Evolutionary conservation across 1,140 invertebrate genomes (phyloP).

Genomic region (Tetramorium alpestre): DNA sequence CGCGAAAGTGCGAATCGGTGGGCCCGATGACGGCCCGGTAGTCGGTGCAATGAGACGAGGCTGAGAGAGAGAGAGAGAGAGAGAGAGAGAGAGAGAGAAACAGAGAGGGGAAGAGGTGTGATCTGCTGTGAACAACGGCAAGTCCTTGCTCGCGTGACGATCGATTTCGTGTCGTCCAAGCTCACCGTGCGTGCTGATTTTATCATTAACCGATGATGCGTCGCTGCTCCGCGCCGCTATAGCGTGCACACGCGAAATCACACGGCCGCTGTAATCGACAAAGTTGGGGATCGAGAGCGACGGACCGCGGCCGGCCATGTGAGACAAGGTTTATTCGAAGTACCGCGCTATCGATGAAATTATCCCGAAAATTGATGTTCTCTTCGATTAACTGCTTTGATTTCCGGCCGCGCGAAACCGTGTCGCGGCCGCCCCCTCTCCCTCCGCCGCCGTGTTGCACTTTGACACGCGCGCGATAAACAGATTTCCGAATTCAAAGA

Average conservation of each 20-base stretch:
- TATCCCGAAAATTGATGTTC: slow-evolving; percentile 46
- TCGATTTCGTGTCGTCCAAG: slow-evolving; percentile 44
- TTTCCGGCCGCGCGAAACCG: slow-evolving; percentile 37
- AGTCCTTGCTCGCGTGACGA: slow-evolving; percentile 48
- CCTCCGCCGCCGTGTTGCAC: not conserved
- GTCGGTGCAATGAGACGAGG: not conserved
- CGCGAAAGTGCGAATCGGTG: slow-evolving; percentile 42
- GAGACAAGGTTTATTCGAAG: slow-evolving; percentile 39
- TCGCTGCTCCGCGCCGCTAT: not conserved
- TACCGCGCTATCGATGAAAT: slow-evolving; percentile 39
- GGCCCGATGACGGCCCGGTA: not conserved
- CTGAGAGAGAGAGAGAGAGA: too few relatives aligned
- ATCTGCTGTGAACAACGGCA: slow-evolving; percentile 7
- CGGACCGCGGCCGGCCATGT: not conserved
- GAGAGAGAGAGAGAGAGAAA: too few relatives aligned
- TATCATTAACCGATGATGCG: slow-evolving; percentile 10
- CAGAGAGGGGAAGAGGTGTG: not conserved
- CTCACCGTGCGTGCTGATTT: slow-evolving; percentile 25
- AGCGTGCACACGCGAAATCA: slow-evolving; percentile 19
- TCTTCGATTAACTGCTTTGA: slow-evolving; percentile 55
- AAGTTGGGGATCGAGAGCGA: slow-evolving; percentile 8
- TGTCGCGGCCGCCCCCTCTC: not conserved
- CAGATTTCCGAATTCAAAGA: slow-evolving; percentile 4
- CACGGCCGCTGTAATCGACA: slow-evolving; percentile 29
- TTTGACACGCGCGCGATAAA: slow-evolving; percentile 21